Conservation (phyloP, 2,113 vertebrate genomes). For the Apodemus speciosus region DNA sequence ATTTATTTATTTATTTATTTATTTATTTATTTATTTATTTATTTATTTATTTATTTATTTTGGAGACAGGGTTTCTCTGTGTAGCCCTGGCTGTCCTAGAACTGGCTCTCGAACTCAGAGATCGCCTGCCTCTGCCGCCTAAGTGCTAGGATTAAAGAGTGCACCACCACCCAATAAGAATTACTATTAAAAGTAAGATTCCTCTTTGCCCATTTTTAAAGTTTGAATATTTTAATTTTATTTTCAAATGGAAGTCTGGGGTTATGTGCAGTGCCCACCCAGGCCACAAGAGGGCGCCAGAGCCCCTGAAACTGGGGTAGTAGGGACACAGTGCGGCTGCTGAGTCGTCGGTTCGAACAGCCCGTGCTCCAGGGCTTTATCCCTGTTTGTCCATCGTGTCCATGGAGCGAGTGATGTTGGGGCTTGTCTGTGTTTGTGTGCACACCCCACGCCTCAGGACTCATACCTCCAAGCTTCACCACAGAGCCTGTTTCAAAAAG, state of each 20-base stretch:
- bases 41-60: not conserved
- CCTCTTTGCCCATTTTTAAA: not conserved
- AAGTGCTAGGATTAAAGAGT: not conserved
- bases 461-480: not conserved
- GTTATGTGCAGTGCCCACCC: not conserved
- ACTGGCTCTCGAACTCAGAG: not conserved
- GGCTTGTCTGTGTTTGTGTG: not conserved
- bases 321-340: not conserved
- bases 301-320: not conserved
- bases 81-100: not conserved
- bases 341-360: not conserved
- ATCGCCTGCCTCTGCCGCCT: no score
- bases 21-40: no score
- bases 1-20: no score
- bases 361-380: no score
- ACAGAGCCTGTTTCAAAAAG: not conserved
- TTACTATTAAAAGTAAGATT: not conserved
- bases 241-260: not conserved
- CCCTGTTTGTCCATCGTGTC: not conserved
- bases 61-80: not conserved
- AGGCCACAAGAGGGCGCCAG: not conserved
- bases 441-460: not conserved
- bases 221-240: not conserved
- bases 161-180: not conserved
- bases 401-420: not conserved